Base-by-base conservation (phyloP, 2,797 vertebrate species). In the Anguilla marmorata region DNA sequence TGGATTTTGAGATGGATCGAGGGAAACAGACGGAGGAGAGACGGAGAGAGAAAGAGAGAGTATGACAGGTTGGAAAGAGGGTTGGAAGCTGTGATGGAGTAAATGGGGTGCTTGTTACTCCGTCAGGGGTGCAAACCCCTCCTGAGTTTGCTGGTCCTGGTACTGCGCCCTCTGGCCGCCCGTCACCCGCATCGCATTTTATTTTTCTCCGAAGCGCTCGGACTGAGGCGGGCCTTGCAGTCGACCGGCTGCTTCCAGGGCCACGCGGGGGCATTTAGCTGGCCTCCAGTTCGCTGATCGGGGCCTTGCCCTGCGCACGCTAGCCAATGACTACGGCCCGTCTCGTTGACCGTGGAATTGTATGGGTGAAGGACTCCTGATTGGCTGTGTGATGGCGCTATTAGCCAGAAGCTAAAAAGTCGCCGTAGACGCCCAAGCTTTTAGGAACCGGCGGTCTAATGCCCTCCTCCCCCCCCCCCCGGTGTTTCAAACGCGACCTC, bases 31-130 rank as follows among this genome's bases (percentile, higher is more conserved):
- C 50, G 11, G n/a, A 83, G 84, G 9, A 21, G 48, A 21, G 24
- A 14, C 33, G 2, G 60, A n/a, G 33, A 9, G 79, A 56, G 41
- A 9, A n/a, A 41, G 14, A 27, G 7, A 84, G 87, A 54, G 27
- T 27, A 9, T 2, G 30, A 48, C 37, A 33, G 80, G 63, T 16
- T 54, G 52, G 8, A 66, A 48, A 50, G 33, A 33, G 80, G 19
- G 48, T 52, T 69, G 60, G 56, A 88, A 85, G 48, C 84, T 74
- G 86, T 80, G 88, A 90, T 88, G 82, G 88, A 91, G 90, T 90
- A 90, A 91, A 91, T 91, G 90, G 89, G 88, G 88, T 92, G 90
- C 88, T 92, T 91, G 90, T 91, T 90, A 88, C 90, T 90, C 90
- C 90, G 90, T 92, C 91, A 92, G 9, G 24, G 9, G 45, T 4